Base-by-base conservation (phyloP, 2,797 vertebrate genomes). In the Coranthus polyacanthus region DNA sequence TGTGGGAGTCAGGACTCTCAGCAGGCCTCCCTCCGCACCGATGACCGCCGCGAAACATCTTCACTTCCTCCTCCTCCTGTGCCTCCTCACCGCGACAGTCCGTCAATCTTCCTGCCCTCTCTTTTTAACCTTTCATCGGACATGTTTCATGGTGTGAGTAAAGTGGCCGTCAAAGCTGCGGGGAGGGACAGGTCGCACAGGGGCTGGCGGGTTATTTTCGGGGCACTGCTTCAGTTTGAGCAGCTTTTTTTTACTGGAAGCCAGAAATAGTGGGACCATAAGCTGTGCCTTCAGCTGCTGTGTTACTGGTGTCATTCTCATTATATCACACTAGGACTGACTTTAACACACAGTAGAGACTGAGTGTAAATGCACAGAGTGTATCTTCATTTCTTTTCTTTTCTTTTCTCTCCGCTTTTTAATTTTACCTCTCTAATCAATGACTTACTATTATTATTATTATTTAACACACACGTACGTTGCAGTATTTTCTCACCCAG, bases 41-140 rank as follows among this genome's bases (percentile, higher is more conserved):
- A 12, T 24, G 62, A 22, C 68, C 42, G 24, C 55, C 0, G 1
- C 38, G n/a, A 18, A 62, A 53, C 58, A 39, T 42, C 68, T 49
- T 29, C 45, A 2, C 59, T 6, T 43, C 58, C 49, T 38, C 22
- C 37, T 46, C 29, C 20, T 43, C 16, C 41, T 46, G 21, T 10
- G 34, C 29, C 43, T 63, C 34, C 18, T 24, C 24, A 2, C 62
- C 2, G 16, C 29, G 37, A 52, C 71, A 11, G 42, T 24, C 67
- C 12, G 59, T 83, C 86, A 71, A 29, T 75, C 69, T 55, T 3
- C 45, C 67, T 29, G 38, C 49, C 73, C 45, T 32, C 34, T 32
- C 50, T 64, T 64, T 72, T 74, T 79, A 73, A 88, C 85, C 84
- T 88, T 83, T 76, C 66, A 44, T 39, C 36, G n/a, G 79, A 75